Base-by-base conservation (phyloP, 2,797 vertebrate species). In the Sebastes wilsoni region DNA sequence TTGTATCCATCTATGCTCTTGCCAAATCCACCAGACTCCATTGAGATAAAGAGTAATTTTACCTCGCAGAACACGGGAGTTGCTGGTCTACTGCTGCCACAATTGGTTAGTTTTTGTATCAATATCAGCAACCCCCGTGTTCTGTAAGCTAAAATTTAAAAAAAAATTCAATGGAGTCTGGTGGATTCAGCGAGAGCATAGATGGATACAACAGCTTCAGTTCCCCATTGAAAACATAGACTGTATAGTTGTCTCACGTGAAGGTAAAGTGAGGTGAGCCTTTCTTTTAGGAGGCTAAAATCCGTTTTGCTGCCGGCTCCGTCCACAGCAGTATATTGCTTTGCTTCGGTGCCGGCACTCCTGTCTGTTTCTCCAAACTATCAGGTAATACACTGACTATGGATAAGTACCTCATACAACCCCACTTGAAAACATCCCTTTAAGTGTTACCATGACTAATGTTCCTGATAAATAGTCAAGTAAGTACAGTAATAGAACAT, bases 341-440 rank as follows among this genome's bases (percentile, higher is more conserved):
- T 49, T 49, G 46, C 3, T 49, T 49, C 1, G 0, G 46, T 8
- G 46, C 46, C 3, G 7, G 7, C 0, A 49, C 18, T 49, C 18
- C 18, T 20, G 16, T 1, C 46, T 49, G 46, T 18, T 49, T 49
- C 46, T 49, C 46, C 46, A 49, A 49, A 49, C 46, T 49, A 18
- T 20, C 46, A 49, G 16, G 18, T 49, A 49, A 49, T 20, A 49
- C 46, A 4, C 46, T 49, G 46, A 49, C 46, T 49, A 49, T 49
- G 16, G 46, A 49, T 49, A 49, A 49, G 42, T 49, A 49, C 42
- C 42, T 49, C 46, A 49, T 49, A 20, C 16, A 49, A 49, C 46
- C 6, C 46, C 46, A 49, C 46, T 46, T 46, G 42, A 52, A 52
- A 52, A 0, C 20, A 52, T 52, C 46, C 0, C 20, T 52, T 55